Evolutionary conservation across 1,140 invertebrate genomes (phyloP), one percentile per base, ranked within the genome.

Genomic region (Pseudomyrmex gracilis): DNA sequence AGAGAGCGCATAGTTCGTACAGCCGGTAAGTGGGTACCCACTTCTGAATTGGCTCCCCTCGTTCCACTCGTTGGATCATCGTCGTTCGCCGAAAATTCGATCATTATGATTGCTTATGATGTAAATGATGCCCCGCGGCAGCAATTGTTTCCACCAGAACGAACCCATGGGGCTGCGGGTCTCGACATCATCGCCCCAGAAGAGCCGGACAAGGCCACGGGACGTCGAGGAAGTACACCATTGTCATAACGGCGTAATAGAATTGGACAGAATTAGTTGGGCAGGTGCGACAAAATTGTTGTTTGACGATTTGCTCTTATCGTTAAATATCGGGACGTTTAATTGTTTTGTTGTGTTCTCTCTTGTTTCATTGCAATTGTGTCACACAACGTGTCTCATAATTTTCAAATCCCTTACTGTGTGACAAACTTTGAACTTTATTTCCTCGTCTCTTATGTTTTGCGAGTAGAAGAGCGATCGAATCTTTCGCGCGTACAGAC

Each of bases 81-180:
- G 90, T 93, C 92, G 92, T 93, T 93, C 93, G 91, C 89, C 92
- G 92, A 94, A 94, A 94, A 94, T 94, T 94, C 92, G 92, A 94
- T 94, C 93, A 93, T 94, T 94, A 94, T 94, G 93, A 94, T 94
- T 94, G 93, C 93, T 94, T 94, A 94, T 94, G 93, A 94, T 94
- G 93, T 94, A 94, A 94, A 94, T 94, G 93, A 94, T 94, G 93
- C 93, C 94, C 92, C 77, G 90, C 87, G 94, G 94, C 94, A 92
- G 85, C 91, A 92, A 94, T 94, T 94, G 92, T 93, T 94, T 94
- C 93, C 93, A 92, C 84, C 88, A 90, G 93, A 94, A 89, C 86
- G 93, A 93, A 78, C 86, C 87, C 87, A 70, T 86, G 71, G 89
- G 90, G 86, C 88, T 90, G 85, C 86, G 89, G 89, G 91, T 85